A percentile compares a stretch with the other conserved stretches of the same genome.
Evolutionary conservation across 2,888 invertebrate genomes (phyloP).

Genomic region (Pilophorus perplexus): DNA sequence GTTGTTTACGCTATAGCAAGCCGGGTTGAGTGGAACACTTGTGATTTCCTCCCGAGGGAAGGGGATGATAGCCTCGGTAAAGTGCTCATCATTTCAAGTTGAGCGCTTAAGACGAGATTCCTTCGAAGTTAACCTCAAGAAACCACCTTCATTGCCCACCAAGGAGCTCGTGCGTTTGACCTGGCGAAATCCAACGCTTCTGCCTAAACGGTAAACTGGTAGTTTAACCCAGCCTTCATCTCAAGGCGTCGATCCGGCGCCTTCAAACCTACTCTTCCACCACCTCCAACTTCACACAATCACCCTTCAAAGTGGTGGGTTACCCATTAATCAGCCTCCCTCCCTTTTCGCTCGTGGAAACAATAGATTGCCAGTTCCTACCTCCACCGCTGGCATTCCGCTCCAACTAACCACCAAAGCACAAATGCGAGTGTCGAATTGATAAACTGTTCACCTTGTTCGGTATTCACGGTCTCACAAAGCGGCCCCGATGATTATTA

Average conservation of each 20-base stretch:
- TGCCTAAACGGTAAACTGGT: slow-evolving; percentile 10
- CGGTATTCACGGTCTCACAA: slow-evolving; percentile 5
- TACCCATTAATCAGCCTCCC: slow-evolving; percentile 27
- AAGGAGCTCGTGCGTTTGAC: background rate
- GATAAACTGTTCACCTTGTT: slow-evolving; percentile 29
- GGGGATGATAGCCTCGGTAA: slow-evolving; percentile 9
- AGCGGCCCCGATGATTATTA: slow-evolving; percentile 1
- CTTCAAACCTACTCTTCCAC: too few species aligned
- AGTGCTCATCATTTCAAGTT: slow-evolving; percentile 19
- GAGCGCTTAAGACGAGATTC: slow-evolving; percentile 1
- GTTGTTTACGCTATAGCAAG: too few species aligned
- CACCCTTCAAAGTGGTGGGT: slow-evolving; percentile 30
- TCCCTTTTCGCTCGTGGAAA: slow-evolving; percentile 18
- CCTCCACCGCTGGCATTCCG: slow-evolving; percentile 18
- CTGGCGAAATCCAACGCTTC: slow-evolving; percentile 1
- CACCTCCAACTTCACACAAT: slow-evolving; percentile 17
- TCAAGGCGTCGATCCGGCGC: slow-evolving; percentile 21
- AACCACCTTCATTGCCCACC: slow-evolving; percentile 14
- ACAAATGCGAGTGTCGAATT: slow-evolving; percentile 26
- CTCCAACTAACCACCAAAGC: slow-evolving; percentile 27
- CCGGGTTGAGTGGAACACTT: slow-evolving; percentile 8
- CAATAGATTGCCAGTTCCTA: slow-evolving; percentile 16
- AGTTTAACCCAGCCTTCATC: slow-evolving; percentile 17
- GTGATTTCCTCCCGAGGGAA: slow-evolving; percentile 6
- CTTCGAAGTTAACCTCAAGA: slow-evolving; percentile 14